Conservation (phyloP, 1,140 invertebrate genomes). For the Danaus plexippus region DNA sequence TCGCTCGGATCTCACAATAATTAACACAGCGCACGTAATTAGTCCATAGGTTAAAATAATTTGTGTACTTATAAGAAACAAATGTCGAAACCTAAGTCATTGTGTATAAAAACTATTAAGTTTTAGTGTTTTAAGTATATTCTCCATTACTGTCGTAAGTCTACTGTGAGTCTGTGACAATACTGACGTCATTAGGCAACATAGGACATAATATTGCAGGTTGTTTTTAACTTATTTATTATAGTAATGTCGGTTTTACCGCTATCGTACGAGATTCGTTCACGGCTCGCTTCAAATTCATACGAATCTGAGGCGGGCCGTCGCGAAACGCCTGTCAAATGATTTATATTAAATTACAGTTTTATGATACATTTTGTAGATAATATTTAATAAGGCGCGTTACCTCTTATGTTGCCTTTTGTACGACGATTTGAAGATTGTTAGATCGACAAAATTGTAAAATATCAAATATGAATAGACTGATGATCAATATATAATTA, state of each 20-base stretch:
- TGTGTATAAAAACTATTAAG: constrained; percentile 70
- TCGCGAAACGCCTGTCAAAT: constrained; percentile 36
- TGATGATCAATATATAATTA: constrained; percentile 65
- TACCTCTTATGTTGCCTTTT: constrained; percentile 65
- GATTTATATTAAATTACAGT: constrained; percentile 53
- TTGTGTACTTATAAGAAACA: constrained; percentile 70
- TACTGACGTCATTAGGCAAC: constrained; percentile 60
- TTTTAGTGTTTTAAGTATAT: constrained; percentile 65
- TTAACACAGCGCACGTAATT: constrained; percentile 59
- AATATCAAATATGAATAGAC: constrained; percentile 71
- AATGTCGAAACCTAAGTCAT: constrained; percentile 72
- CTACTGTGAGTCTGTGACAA: constrained; percentile 67
- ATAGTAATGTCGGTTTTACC: constrained; percentile 34
- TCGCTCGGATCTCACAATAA: constrained; percentile 33
- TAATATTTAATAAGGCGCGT: constrained; percentile 48
- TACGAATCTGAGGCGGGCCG: constrained; percentile 24
- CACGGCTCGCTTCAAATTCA: constrained; percentile 25
- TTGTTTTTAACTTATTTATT: constrained; percentile 69
- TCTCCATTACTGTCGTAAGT: constrained; percentile 66
- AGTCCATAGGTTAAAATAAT: constrained; percentile 65
- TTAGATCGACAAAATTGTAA: constrained; percentile 70
- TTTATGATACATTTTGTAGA: constrained; percentile 50
- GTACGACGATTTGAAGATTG: constrained; percentile 58
- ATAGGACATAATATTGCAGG: constrained; percentile 48
- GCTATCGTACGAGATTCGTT: constrained; percentile 8